These are phyloP conservation scores for Polia nebulosa DNA, from an alignment of 2,888 invertebrate genomes.

Conservation along the genomic window DNA sequence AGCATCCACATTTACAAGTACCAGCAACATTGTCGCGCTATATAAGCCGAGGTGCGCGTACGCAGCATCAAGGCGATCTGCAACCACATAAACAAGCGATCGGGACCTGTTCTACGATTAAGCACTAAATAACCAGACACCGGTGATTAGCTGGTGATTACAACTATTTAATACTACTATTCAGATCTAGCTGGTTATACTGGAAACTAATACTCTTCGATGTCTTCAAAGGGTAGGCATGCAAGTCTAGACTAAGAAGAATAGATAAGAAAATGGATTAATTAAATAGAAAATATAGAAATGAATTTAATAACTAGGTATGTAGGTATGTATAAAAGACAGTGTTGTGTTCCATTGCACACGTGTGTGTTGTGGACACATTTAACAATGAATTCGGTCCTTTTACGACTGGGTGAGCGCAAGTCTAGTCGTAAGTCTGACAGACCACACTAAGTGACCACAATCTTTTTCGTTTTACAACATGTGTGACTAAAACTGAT, in stretches of 20 bases:
- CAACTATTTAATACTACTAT: conserved; percentile 29
- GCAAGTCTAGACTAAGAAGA: not conserved
- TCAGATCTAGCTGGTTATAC: not conserved
- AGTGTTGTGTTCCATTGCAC: not conserved
- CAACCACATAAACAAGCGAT: conserved; percentile 60
- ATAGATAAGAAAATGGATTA: not conserved
- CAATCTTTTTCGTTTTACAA: not conserved
- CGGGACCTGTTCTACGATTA: conserved; percentile 54
- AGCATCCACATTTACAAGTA: conserved; percentile 22
- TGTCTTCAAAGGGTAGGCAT: not conserved
- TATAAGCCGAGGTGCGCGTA: conserved; percentile 48
- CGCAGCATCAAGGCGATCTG: conserved; percentile 67
- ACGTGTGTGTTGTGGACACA: no score
- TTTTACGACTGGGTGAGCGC: not conserved
- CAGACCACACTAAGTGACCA: not conserved
- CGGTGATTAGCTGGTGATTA: conserved; percentile 46
- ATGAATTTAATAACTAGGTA: not conserved
- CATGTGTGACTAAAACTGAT: not conserved
- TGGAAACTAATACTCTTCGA: no score
- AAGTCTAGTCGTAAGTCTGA: not conserved
- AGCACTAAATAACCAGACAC: conserved; percentile 51
- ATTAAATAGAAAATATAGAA: not conserved
- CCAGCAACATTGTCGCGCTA: conserved; percentile 58
- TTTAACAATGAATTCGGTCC: not conserved
- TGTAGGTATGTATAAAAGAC: not conserved